Conservation (phyloP, 2,888 invertebrate genomes). For the Cordilura impudica region DNA sequence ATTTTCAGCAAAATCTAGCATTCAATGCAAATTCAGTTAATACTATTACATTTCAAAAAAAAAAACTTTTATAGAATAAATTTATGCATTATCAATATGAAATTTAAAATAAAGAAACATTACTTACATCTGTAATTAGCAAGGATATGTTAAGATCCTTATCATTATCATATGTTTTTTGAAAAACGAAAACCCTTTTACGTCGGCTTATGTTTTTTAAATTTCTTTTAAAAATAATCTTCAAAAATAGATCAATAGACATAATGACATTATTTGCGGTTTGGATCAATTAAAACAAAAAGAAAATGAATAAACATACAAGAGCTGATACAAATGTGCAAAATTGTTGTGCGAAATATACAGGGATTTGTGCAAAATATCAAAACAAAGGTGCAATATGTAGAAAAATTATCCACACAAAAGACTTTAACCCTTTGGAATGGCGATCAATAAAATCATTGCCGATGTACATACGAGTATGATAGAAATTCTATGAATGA, state of each 20-base stretch:
- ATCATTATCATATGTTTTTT: neutral
- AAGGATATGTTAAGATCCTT: neutral
- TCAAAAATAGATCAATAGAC: neutral
- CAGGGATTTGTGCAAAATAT: constrained; percentile 33
- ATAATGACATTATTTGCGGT: constrained; percentile 64
- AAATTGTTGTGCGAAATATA: constrained; percentile 56
- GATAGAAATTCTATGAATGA: neutral
- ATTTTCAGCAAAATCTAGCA: too few relatives aligned
- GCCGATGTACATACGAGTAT: neutral
- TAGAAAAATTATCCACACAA: neutral
- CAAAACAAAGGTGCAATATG: neutral
- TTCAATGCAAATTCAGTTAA: too few relatives aligned
- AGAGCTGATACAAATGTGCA: constrained; percentile 38
- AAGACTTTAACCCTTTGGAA: constrained; percentile 5
- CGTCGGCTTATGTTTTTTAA: constrained; percentile 45
- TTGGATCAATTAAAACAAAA: constrained; percentile 54
- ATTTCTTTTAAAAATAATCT: neutral
- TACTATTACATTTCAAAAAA: too few relatives aligned
- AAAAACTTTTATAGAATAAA: too few relatives aligned
- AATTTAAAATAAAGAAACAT: too few relatives aligned
- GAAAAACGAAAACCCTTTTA: neutral
- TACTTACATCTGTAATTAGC: neutral
- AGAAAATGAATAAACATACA: neutral
- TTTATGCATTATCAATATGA: too few relatives aligned
- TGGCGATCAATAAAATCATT: constrained; percentile 32